These are phyloP conservation scores for Nasonovia ribisnigri DNA, from an alignment of 2,888 invertebrate genomes.

Conservation along the genomic window DNA sequence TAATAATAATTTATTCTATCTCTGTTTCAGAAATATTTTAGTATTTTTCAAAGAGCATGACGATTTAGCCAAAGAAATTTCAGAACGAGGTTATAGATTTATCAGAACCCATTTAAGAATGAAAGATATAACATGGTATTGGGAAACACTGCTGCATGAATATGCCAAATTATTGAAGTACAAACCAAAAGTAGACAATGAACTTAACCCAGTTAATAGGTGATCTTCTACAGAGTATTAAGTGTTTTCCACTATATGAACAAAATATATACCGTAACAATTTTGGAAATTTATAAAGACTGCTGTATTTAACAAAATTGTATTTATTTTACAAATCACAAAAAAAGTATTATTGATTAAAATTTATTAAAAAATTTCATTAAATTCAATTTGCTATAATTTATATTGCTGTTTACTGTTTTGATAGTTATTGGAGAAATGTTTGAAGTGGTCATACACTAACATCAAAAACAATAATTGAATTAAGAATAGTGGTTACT, in stretches of 20 bases:
- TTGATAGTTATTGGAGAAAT: background rate
- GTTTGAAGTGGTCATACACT: background rate
- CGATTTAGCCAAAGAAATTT: slow-evolving; percentile 81
- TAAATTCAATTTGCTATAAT: slow-evolving; percentile 11
- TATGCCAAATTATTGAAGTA: slow-evolving; percentile 83
- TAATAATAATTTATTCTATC: background rate
- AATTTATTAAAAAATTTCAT: background rate
- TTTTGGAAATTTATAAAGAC: slow-evolving; percentile 38
- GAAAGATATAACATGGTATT: slow-evolving; percentile 88
- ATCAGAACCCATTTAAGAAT: slow-evolving; percentile 87
- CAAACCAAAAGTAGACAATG: slow-evolving; percentile 72
- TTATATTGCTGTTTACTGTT: background rate
- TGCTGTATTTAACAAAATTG: slow-evolving; percentile 35
- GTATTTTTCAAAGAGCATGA: slow-evolving; percentile 84
- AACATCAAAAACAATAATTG: background rate
- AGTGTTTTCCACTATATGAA: background rate
- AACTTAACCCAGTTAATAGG: slow-evolving; percentile 48
- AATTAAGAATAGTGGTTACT: background rate
- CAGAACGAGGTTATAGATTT: slow-evolving; percentile 84
- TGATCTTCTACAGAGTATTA: slow-evolving; percentile 5
- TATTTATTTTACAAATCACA: slow-evolving; percentile 19
- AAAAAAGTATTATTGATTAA: slow-evolving; percentile 16
- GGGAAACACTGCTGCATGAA: slow-evolving; percentile 81
- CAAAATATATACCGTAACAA: background rate
- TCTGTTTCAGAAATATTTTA: slow-evolving; percentile 75